Base-by-base conservation (phyloP, 2,113 vertebrate genomes). In the Nansenia antarctica region DNA sequence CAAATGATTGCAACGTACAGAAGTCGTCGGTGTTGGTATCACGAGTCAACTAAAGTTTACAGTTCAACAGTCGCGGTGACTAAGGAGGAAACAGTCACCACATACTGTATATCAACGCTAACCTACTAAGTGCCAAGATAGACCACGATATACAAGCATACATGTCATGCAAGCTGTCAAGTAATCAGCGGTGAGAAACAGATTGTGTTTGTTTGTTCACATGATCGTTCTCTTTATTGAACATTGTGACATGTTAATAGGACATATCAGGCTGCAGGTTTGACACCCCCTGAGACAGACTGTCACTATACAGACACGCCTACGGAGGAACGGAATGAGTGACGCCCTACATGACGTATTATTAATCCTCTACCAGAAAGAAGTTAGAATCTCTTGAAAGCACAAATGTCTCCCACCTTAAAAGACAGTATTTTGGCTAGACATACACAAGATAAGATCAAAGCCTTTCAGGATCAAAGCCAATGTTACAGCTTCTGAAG, bases 401-500 rank as follows among this genome's bases (percentile, higher is more conserved):
- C 32, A 14, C 77, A 67, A 77, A 67, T 69, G 54, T 34, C 45
- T 86, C 83, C 87, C 81, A 89, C 87, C 77, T 70, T n/a, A n/a
- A n/a, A n/a, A n/a, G n/a, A n/a, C n/a, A n/a, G n/a, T n/a, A 68
- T 74, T 65, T 87, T 76, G 53, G 69, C 81, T 58, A 81, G 66
- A 79, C 67, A 67, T 57, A 70, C 67, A 80, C 70, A 81, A 82
- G n/a, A n/a, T n/a, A n/a, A n/a, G 78, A 89, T 90, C 82, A 87
- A 87, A 87, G 64, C 53, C 74, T n/a, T n/a, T n/a, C n/a, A n/a
- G n/a, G n/a, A 83, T 88, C 83, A 85, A 82, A 87, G 83, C 74
- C 67, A 85, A 88, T 84, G 79, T 80, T 82, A 78, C 74, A 81
- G 85, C 85, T 86, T 87, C 85, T 88, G 88, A 89, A 86, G 84